Evolutionary conservation across 2,113 vertebrate species (phyloP).

Genomic region (Onychostoma macrolepis): DNA sequence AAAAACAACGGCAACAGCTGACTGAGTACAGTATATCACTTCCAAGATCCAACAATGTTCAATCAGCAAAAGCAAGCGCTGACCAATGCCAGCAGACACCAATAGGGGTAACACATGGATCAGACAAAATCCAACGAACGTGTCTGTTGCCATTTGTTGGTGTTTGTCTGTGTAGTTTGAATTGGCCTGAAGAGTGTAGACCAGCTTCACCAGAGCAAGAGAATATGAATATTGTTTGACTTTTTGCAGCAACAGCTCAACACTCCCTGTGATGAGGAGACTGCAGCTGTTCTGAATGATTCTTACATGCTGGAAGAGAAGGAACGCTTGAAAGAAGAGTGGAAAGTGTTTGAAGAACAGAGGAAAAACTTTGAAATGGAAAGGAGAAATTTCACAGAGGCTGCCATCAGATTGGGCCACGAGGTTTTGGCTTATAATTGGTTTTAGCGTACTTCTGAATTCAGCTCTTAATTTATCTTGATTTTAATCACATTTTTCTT

Average conservation of each 20-base stretch:
- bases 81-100: no score
- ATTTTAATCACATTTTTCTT: background rate
- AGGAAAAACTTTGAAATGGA: constrained; percentile 93
- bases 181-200: no score
- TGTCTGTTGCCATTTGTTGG: no score
- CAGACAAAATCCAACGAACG: no score
- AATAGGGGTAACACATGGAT: no score
- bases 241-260: constrained; percentile 85
- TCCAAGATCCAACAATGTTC: no score
- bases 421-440: constrained; percentile 76
- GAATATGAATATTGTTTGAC: background rate
- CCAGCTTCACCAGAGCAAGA: no score
- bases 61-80: no score
- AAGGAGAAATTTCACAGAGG: constrained; percentile 92
- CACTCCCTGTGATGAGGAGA: constrained; percentile 86
- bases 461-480: background rate
- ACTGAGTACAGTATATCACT: no score
- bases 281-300: constrained; percentile 81
- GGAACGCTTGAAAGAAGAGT: constrained; percentile 89
- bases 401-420: constrained; percentile 91
- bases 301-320: constrained; percentile 90
- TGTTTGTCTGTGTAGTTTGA: no score
- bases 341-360: constrained; percentile 88
- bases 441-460: background rate
- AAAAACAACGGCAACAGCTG: no score